Base-by-base conservation (phyloP, 2,888 invertebrate genomes). In the Sphaerophoria taeniata region DNA sequence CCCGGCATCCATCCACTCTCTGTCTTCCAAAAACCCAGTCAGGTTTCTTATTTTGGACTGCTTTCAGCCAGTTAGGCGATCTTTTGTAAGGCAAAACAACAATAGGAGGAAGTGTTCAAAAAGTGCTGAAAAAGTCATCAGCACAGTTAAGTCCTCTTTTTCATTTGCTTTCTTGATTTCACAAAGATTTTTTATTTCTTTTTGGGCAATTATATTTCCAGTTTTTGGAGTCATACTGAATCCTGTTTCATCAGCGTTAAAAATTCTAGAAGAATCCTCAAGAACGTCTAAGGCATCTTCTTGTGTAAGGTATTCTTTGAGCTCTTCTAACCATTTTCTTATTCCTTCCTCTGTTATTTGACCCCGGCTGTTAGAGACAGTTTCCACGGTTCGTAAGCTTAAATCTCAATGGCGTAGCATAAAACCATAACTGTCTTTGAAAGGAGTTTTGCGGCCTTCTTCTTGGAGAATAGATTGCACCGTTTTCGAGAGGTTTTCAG, bases 341-440 rank as follows among this genome's bases (percentile, higher is more conserved):
- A 67, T 53, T 31, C 39, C 39, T 33, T 69, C 24, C 12, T 60
- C 60, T 9, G 58, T 16, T 58, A 58, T 58, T 39, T 58, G 16
- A 5, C 16, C 58, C 0, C 36, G 16, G 36, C 36, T 58, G 16
- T 58, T 58, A 4, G 39, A 39, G 7, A 58, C 58, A 34, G 14
- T 4, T 56, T 56, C 56, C 24, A 2, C 24, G 24, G 24, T 2
- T 24, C 24, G 24, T 24, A 36, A 6, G 11, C 14, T 36, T 36
- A 56, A 16, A 34, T 56, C 14, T 4, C 36, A 24, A 36, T 49
- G 34, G 24, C 65, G 12, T 34, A 47, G 33, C 34, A 49, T 49
- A 49, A 49, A 24, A 12, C 65, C 6, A 14, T 49, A 36, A 33
- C 34, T 36, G 24, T 53, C 36, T 12, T 67, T 53, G n/a, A 53